Conservation (phyloP, 2,797 vertebrate genomes). For the Takifugu rubripes region DNA sequence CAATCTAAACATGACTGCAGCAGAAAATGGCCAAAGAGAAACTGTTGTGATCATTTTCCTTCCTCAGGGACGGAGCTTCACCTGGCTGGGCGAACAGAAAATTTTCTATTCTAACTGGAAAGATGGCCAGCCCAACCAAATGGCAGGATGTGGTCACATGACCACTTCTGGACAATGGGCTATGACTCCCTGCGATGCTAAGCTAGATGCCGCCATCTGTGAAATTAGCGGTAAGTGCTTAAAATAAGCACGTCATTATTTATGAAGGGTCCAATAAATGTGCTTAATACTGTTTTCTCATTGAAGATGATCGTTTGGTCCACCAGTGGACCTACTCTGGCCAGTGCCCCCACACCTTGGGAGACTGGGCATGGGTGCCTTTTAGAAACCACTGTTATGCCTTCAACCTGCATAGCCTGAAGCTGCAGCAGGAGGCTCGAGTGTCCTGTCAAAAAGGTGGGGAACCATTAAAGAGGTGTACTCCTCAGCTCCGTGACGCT, state of each 20-base stretch:
- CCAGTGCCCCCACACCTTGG: slow-evolving; percentile 82
- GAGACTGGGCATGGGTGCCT: slow-evolving; percentile 87
- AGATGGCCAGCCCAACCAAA: slow-evolving; percentile 81
- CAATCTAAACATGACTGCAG: not conserved
- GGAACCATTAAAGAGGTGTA: not conserved
- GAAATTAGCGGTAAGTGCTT: slow-evolving; percentile 77
- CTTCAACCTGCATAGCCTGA: slow-evolving; percentile 87
- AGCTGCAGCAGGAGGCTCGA: slow-evolving; percentile 84
- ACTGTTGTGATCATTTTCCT: not conserved
- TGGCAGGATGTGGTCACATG: slow-evolving; percentile 87
- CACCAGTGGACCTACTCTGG: slow-evolving; percentile 83
- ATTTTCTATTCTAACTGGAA: slow-evolving; percentile 86
- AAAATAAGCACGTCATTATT: not conserved
- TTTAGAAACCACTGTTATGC: slow-evolving; percentile 94
- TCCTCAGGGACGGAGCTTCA: slow-evolving; percentile 80
- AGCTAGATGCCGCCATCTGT: slow-evolving; percentile 88
- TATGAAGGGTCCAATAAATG: not conserved
- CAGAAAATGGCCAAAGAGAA: not conserved
- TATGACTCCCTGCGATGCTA: slow-evolving; percentile 79
- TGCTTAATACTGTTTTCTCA: not conserved
- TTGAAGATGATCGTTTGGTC: slow-evolving; percentile 50
- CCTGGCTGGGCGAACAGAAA: slow-evolving; percentile 84
- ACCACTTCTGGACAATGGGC: slow-evolving; percentile 83
- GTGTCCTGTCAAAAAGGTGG: slow-evolving; percentile 85
- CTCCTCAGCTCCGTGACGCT: not conserved